Base-by-base conservation (phyloP, 92 coral and sea anemone species). In the Phymanthus crucifer region DNA sequence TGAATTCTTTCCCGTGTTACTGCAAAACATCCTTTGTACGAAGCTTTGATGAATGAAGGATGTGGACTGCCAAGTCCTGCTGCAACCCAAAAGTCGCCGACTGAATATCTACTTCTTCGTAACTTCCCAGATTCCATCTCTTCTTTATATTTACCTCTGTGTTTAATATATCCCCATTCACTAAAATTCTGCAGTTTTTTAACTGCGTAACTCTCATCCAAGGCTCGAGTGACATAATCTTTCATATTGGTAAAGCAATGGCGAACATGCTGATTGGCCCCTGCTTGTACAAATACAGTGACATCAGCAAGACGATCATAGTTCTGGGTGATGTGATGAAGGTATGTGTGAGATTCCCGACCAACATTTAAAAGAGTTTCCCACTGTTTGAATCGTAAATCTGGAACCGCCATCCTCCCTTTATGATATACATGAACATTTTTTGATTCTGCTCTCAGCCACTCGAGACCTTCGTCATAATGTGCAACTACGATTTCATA, bases 271-370 rank as follows among this genome's bases (percentile, higher is more conserved):
- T 66, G 40, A 2, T 2, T 2, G 18, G 70, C 80, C 1, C 83
- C 88, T 8, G 84, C 93, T 68, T 89, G 93, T 1, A 86, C n/a
- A 40, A 89, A 89, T 36, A 89, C 75, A 23, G 93, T 89, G 27
- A 85, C 66, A 8, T 78, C 73, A 40, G 93, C 82, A 54, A 89
- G 64, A 33, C 13, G 66, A 32, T 89, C 52, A 64, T 90, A 90
- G 77, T 80, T 76, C 24, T 71, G 47, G n/a, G 80, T 90, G 56
- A 90, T 90, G 83, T 90, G 91, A 50, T 90, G 31, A 7, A 87
- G 70, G 73, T 87, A 90, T 11, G 93, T 86, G 67, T 89, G 93
- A 21, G 81, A 43, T 32, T 89, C 93, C 7, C 90, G 86, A 27
- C 93, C 93, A 19, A 89, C 93, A 58, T 89, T 89, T 3, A 83